Base-by-base conservation (phyloP, 2,113 vertebrate genomes). In the Neomonachus schauinslandi region DNA sequence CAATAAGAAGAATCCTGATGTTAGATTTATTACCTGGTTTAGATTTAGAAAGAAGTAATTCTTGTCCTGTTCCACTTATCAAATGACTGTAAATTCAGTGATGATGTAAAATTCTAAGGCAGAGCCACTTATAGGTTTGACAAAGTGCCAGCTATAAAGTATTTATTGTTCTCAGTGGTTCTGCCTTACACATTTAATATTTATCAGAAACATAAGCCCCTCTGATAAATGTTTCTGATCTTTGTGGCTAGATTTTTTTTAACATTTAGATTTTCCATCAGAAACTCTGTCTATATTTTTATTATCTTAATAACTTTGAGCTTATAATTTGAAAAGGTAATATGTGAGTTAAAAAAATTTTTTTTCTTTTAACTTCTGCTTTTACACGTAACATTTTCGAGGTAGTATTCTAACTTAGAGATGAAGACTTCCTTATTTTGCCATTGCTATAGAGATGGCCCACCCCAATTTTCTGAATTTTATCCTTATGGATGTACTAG, bases 21-120 rank as follows among this genome's bases (percentile, higher is more conserved):
- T 98, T 99, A 99, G 99, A 99, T 99, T 99, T 99, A 99, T 99
- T 98, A 97, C 98, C 98, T 99, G 98, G 99, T 99, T 99, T 99
- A 99, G 99, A 99, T 99, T 99, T 99, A 99, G 99, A 99, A 99
- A 99, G 99, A 99, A 98, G 99, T 99, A 99, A 99, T 99, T 99
- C 99, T 99, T 99, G 99, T 99, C 99, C 99, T 99, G 98, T 99
- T 99, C 99, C 99, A 99, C 99, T 99, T 99, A 99, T 99, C 98
- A 99, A 99, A 99, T 98, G 99, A 99, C 99, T 99, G 99, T 99
- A 99, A 99, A 99, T 99, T 99, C 99, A 99, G 98, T 98, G 97
- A 98, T 99, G 98, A 99, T 98, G 99, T 99, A 99, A 99, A 99
- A 99, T 99, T 99, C 98, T 98, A 99, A 99, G 98, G 99, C 98